A percentile compares a stretch with the other conserved stretches of the same genome.
Evolutionary conservation across 2,888 invertebrate genomes (phyloP).

Genomic region (Phalangium opilio): DNA sequence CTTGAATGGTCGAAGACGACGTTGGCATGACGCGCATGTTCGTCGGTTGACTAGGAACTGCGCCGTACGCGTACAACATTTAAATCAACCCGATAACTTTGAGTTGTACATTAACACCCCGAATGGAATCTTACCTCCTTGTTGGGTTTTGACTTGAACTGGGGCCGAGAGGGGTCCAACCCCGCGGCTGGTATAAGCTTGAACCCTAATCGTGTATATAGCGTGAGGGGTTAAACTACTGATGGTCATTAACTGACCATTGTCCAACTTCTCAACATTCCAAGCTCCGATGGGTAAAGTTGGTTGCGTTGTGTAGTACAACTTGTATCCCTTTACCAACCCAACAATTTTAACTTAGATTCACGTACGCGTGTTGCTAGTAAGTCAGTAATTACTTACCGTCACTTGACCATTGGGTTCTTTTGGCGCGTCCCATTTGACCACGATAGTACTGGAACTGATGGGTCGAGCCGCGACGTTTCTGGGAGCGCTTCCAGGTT

Average conservation of each 20-base stretch:
- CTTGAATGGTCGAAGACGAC: conserved; percentile 75
- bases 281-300: conserved; percentile 73
- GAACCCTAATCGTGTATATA: conserved; percentile 86
- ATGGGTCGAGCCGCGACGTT: conserved; percentile 87
- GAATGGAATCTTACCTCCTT: conserved; percentile 41
- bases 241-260: conserved; percentile 79
- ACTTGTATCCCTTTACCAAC: conserved; percentile 82
- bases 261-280: conserved; percentile 87
- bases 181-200: conserved; percentile 84
- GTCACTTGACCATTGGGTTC: conserved; percentile 94
- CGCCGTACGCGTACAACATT: no score
- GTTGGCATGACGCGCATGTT: conserved; percentile 75
- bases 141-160: conserved; percentile 91
- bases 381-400: no score
- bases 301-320: conserved; percentile 84
- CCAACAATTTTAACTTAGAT: no score
- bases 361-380: no score
- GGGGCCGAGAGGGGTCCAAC: conserved; percentile 87
- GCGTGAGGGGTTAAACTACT: conserved; percentile 79
- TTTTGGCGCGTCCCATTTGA: conserved; percentile 96
- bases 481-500: conserved; percentile 86
- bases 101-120: no score
- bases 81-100: no score
- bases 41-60: conserved; percentile 88
- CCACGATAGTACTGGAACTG: conserved; percentile 89